Evolutionary conservation across 1,140 invertebrate species (phyloP), one percentile per base, ranked within the genome.

Genomic region (Zaprionus kolodkinae): DNA sequence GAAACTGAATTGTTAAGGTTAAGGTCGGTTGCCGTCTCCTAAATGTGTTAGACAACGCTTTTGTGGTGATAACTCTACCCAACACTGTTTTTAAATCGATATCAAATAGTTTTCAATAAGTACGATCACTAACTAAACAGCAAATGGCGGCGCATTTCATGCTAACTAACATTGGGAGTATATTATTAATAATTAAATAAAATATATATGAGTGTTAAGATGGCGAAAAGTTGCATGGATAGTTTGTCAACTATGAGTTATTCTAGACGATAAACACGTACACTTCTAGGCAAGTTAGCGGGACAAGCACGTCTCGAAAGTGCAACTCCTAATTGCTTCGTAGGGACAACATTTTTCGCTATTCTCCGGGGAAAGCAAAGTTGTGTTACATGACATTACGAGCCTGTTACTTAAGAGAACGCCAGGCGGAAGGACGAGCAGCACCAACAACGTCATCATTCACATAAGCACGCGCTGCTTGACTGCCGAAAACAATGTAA

Each of bases 401-500:
- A 54, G 61, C 27, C 35, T 65, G 56, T 43, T 62, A 54, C 33
- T 69, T 75, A 57, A 65, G 67, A 64, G 69, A 64, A 66, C 3
- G 10, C 1, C 5, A 12, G 17, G 11, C 45, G 7, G 13, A 33
- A 45, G 40, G 5, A 30, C n/a, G 21, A 6, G 6, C 13, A 30
- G 21, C 7, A 33, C 3, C 45, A 12, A 40, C 38, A 25, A 73
- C 68, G 76, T 78, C 73, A 76, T 75, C 79, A 81, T 72, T 76
- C 48, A 50, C 63, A 81, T 78, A 78, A 78, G 66, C 74, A 88
- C 83, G 72, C 85, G 66, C 69, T 79, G 57, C 75, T 76, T 56
- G 66, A 55, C 83, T 84, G 78, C 81, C 78, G 64, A 81, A 82
- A 89, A 78, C 78, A 85, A 81, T 73, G 81, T 70, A 88, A 69